A percentile compares a stretch with the other conserved stretches of the same genome.
These are phyloP conservation scores for Taxidea taxus DNA, from an alignment of 2,113 vertebrate genomes.

Conservation along the genomic window DNA sequence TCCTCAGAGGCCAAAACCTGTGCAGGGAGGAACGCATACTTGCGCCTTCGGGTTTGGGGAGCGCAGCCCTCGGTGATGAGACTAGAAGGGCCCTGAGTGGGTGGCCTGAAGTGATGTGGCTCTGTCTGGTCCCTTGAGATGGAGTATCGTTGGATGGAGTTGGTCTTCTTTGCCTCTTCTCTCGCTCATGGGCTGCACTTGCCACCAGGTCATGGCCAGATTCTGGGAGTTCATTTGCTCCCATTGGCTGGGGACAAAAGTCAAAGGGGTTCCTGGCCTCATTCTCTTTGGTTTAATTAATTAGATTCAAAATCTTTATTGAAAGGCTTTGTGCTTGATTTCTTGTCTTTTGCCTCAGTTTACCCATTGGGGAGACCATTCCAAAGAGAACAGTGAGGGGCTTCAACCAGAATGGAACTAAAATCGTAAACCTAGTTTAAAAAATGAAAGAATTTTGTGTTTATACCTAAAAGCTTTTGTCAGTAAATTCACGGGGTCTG, in stretches of 20 bases:
- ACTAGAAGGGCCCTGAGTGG: accelerated
- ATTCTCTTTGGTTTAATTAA: conserved; percentile 30
- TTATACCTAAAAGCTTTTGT: background rate
- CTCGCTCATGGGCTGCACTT: too few species aligned
- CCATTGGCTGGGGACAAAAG: background rate
- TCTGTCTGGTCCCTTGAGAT: background rate
- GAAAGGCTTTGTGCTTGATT: background rate
- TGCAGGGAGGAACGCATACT: background rate
- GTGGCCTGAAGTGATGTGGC: background rate
- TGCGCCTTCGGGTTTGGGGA: background rate
- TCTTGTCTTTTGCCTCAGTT: background rate
- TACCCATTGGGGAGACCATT: background rate
- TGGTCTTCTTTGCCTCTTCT: background rate
- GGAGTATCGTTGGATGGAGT: background rate
- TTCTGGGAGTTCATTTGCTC: background rate
- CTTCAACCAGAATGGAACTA: background rate
- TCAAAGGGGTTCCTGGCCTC: background rate
- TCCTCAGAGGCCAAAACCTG: background rate
- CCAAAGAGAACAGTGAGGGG: background rate
- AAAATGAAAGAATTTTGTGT: background rate
- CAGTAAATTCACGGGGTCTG: background rate
- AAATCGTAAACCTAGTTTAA: background rate
- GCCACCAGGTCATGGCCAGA: background rate
- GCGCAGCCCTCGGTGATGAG: background rate
- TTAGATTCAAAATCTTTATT: background rate